phyloP scores from a whole-genome alignment of 2,113 vertebrate species.

The Ahaetulla prasina region DNA sequence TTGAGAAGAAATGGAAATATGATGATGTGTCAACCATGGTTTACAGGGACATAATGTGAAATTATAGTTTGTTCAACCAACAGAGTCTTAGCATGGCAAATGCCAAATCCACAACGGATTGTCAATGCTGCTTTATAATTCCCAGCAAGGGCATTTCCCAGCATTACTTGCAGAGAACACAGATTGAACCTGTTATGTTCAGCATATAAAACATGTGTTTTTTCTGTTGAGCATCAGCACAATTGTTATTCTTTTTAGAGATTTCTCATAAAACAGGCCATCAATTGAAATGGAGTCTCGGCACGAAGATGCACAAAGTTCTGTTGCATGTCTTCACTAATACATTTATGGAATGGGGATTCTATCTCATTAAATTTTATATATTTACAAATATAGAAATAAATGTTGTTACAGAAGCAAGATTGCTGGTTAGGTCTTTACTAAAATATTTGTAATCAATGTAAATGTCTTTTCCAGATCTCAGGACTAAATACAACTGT shows the following conservation, averaged over 20 bases:
- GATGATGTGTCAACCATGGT: not conserved
- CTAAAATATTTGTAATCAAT: not conserved
- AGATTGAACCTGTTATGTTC: not conserved
- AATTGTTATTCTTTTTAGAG: conserved; percentile 40
- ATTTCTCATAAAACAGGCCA: conserved; percentile 53
- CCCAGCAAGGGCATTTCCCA: not conserved
- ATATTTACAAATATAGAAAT: conserved; percentile 40
- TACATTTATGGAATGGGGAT: conserved; percentile 41
- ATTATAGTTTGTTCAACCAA: not conserved
- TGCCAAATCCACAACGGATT: not conserved
- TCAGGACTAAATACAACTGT: not conserved
- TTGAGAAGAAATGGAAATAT: not conserved
- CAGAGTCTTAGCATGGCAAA: not conserved
- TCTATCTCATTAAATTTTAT: conserved; percentile 23
- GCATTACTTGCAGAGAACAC: not conserved
- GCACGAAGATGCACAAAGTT: conserved; percentile 50
- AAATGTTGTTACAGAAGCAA: conserved; percentile 4
- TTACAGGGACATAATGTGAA: not conserved
- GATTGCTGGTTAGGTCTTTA: not conserved
- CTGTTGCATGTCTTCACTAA: conserved; percentile 50
- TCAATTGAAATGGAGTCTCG: conserved; percentile 50
- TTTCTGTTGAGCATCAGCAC: not conserved
- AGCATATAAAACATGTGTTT: not conserved
- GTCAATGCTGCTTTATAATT: not conserved
- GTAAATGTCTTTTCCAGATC: not conserved